Evolutionary conservation across 1,140 invertebrate species (phyloP).

Genomic region (Temnothorax nylanderi): DNA sequence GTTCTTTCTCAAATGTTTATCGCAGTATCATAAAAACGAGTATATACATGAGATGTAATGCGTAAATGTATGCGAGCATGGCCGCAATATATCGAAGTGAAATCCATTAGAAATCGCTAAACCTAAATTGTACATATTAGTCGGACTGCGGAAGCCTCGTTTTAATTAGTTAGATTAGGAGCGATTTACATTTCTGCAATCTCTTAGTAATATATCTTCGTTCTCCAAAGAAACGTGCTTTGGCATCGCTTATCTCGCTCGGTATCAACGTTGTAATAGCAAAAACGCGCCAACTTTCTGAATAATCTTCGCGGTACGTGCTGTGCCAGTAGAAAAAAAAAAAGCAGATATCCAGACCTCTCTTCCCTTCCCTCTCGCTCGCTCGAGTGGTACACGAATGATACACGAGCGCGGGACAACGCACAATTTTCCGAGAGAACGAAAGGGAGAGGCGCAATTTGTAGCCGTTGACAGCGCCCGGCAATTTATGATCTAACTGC

Average conservation of each 20-base stretch:
- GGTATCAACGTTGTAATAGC: neutral
- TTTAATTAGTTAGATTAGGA: neutral
- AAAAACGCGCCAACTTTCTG: slow-evolving; percentile 20
- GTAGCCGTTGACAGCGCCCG: slow-evolving; percentile 41
- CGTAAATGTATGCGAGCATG: neutral
- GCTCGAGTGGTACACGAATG: slow-evolving; percentile 22
- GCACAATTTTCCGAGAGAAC: slow-evolving; percentile 36
- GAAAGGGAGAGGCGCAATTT: slow-evolving; percentile 45
- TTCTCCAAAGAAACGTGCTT: slow-evolving; percentile 14
- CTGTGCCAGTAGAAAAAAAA: slow-evolving; percentile 12
- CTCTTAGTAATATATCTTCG: neutral
- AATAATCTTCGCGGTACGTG: slow-evolving; percentile 60
- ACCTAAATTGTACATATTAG: neutral
- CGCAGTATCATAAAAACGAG: neutral
- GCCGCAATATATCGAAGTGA: too few species aligned
- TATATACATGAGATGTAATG: neutral
- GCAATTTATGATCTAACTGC: slow-evolving; percentile 59
- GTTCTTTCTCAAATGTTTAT: neutral
- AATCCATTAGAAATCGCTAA: neutral
- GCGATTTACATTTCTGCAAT: slow-evolving; percentile 14
- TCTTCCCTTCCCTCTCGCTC: neutral
- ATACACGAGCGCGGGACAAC: slow-evolving; percentile 23
- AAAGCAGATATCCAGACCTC: slow-evolving; percentile 1
- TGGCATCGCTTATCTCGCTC: slow-evolving; percentile 10
- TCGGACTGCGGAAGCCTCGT: neutral